Evolutionary conservation across 2,888 invertebrate species (phyloP), one percentile per base, ranked within the genome.

Genomic region (Clusia tigrina): DNA sequence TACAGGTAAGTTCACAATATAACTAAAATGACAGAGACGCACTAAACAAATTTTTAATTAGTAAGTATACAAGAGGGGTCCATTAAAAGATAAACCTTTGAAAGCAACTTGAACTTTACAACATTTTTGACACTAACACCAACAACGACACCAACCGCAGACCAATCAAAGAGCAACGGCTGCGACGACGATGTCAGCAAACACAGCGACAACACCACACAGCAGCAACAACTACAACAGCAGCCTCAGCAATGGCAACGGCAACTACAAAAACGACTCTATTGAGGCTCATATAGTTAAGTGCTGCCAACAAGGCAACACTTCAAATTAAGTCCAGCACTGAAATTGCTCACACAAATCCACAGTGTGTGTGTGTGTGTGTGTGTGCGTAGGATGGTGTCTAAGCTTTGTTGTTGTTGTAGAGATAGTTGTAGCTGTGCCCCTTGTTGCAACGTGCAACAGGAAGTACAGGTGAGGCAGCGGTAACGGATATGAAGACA

Each of bases 1-100:
- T 74, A 53, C 69, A 75, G 75, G 75, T 75, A 75, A 75, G 75
- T 75, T 70, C 72, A 72, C 72, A 73, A 72, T 67, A 70, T 10
- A 6, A 22, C 57, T 20, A 42, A 22, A 12, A 9, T 46, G 6
- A 17, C 18, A n/a, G n/a, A n/a, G n/a, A n/a, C n/a, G n/a, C 24
- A 23, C 46, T 2, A 32, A 23, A 58, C 57, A 48, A 54, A 51
- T 56, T 54, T 62, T 62, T 62, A 75, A 77, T 75, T 75, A 75
- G 75, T 75, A 76, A 75, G 77, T 75, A 75, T 57, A 9, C n/a
- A n/a, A n/a, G 2, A 42, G 57, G 25, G 25, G 25, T 12, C 17
- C 46, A 57, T 46, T 57, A 57, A 38, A 42, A 17, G 18, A 42
- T 17, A 15, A n/a, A 48, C 5, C 48, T 48, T 20, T 48, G 20